phyloP scores from a whole-genome alignment of 2,113 vertebrate genomes.

The Cacatua alba region DNA sequence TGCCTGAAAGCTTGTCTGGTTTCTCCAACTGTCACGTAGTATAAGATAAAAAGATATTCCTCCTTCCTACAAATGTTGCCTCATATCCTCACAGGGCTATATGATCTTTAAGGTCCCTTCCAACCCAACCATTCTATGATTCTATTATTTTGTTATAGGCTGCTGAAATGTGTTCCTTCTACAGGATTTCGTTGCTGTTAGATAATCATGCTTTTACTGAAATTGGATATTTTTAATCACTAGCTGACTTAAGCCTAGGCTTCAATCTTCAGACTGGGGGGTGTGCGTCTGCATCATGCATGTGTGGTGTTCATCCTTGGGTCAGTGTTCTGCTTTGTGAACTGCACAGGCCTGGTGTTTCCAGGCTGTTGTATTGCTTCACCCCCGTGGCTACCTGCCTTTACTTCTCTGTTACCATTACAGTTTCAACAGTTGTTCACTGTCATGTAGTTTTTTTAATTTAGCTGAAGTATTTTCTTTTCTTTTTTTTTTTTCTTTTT shows the following conservation, averaged over 20 bases:
- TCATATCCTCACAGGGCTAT: not conserved
- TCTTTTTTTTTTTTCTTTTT: not conserved
- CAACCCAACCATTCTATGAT: not conserved
- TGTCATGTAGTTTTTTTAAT: not conserved
- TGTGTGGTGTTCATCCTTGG: not conserved
- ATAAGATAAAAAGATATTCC: not conserved
- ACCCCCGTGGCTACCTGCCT: not conserved
- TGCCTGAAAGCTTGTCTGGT: not conserved
- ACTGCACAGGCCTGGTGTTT: not conserved
- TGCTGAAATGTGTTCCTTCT: not conserved
- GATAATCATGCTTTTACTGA: not conserved
- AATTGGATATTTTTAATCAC: not conserved
- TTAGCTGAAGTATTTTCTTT: not conserved
- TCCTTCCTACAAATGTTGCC: not conserved
- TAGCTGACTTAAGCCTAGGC: not conserved
- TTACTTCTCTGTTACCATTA: not conserved
- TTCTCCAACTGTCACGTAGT: not conserved
- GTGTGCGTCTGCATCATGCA: accelerated
- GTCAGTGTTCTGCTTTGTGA: accelerated
- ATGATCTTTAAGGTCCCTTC: not conserved
- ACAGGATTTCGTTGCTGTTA: not conserved
- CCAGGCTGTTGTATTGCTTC: not conserved
- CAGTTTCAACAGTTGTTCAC: not conserved
- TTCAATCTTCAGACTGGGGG: not conserved
- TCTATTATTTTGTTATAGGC: not conserved